Evolutionary conservation across 2,113 vertebrate species (phyloP), one percentile per base, ranked within the genome.

Genomic region (Salvelinus alpinus): DNA sequence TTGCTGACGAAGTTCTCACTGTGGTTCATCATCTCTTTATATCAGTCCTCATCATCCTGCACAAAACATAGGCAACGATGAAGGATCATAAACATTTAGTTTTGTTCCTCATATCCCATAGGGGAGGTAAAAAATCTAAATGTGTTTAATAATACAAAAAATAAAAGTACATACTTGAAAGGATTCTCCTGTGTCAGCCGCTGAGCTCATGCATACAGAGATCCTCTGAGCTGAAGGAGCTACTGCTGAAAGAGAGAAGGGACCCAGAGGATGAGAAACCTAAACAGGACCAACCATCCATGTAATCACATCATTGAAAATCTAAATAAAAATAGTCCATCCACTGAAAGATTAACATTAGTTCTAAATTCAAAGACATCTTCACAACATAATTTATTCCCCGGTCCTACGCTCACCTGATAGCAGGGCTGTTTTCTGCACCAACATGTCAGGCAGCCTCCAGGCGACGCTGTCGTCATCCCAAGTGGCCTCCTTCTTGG

Each of bases 1-100:
- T 92, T 96, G 78, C 82, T 96, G 86, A 96, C 94, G 0, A 94
- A 91, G 69, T 93, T 93, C 64, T 96, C 93, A 1, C 95, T 96
- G 85, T 96, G 93, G 71, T 88, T 90, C 71, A 98, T 88, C 95
- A 95, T 92, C 79, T 94, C 87, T 75, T 91, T 95, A 78, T 94
- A 97, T 51, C 90, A 82, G 78, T 96, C 94, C 82, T 96, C 95
- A 27, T 95, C 94, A 38, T 94, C 92, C 90, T 92, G 86, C 27
- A 73, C 57, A 4, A 66, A 72, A 22, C 20, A 64, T 16, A 68
- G 3, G 72, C 14, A 74, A 60, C 2, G 0, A 22, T 60, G 65
- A n/a, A 47, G 22, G 0, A n/a, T 16, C 64, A 65, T 27, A 25
- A 12, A 64, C 24, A 64, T 64, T 12, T 25, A 0, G 57, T n/a